A percentile compares a stretch with the other conserved stretches of the same genome.
phyloP scores from a whole-genome alignment of 2,888 invertebrate species.

The Eupithecia centaureata region DNA sequence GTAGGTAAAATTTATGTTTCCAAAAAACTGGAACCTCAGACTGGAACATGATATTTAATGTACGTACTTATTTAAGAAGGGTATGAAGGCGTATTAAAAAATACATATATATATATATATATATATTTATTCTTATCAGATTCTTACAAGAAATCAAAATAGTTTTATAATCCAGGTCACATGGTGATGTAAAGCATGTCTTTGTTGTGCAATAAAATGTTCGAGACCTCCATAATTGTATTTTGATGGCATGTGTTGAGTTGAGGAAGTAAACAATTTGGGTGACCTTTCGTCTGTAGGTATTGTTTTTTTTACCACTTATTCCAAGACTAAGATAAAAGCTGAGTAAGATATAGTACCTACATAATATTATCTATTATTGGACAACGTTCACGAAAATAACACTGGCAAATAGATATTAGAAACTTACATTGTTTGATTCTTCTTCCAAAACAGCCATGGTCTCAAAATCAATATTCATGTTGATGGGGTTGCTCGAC shows the following conservation, averaged over 20 bases:
- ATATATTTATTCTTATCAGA: slow-evolving; percentile 4
- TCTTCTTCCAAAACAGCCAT: slow-evolving; percentile 86
- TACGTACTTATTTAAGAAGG: too few relatives aligned
- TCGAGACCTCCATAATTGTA: slow-evolving; percentile 41
- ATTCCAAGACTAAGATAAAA: not conserved
- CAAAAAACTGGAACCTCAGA: too few relatives aligned
- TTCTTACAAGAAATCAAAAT: slow-evolving; percentile 17
- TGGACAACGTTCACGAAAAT: not conserved
- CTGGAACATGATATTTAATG: not conserved
- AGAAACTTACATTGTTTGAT: slow-evolving; percentile 82
- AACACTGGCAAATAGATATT: slow-evolving; percentile 48
- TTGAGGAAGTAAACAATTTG: slow-evolving; percentile 34
- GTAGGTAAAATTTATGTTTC: too few relatives aligned
- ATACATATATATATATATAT: too few relatives aligned
- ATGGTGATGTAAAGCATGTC: slow-evolving; percentile 56
- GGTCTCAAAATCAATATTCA: slow-evolving; percentile 85
- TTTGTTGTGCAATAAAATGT: slow-evolving; percentile 66
- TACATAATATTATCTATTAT: not conserved
- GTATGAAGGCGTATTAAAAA: too few relatives aligned
- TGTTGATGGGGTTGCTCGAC: slow-evolving; percentile 46
- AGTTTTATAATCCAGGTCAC: slow-evolving; percentile 31
- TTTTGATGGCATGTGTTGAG: slow-evolving; percentile 17
- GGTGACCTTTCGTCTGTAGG: not conserved
- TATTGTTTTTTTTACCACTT: too few relatives aligned
- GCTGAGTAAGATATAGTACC: not conserved